Conservation (phyloP, 2,113 vertebrate species). For the Axis porcinus region DNA sequence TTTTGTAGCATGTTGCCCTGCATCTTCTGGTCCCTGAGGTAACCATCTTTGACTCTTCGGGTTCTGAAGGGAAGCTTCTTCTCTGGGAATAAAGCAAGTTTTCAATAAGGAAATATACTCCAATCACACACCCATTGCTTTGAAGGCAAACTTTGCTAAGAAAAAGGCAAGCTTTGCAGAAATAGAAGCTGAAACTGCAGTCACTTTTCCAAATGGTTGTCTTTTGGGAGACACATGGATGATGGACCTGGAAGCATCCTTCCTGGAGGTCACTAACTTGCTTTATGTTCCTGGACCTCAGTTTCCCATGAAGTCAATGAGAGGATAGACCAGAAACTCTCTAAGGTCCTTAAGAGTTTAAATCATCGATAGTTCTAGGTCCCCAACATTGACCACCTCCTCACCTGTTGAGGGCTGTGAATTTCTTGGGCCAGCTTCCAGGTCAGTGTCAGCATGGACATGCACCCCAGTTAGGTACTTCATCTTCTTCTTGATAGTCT, state of each 20-base stretch:
- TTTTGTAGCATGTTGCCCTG: background rate
- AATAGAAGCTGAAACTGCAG: background rate
- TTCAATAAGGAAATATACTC: background rate
- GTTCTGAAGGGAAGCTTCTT: background rate
- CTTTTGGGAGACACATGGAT: background rate
- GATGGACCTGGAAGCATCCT: background rate
- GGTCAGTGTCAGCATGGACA: background rate
- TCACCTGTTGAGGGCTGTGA: conserved; percentile 36
- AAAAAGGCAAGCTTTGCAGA: background rate
- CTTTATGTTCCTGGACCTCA: background rate
- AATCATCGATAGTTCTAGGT: background rate
- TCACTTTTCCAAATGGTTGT: background rate
- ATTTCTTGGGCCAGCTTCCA: background rate
- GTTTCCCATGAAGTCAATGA: conserved; percentile 24
- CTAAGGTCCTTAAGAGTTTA: background rate
- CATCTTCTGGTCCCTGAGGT: background rate
- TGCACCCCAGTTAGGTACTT: background rate
- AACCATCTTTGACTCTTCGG: background rate
- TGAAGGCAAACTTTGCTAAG: background rate
- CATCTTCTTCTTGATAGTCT: conserved; percentile 35
- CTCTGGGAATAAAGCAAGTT: background rate
- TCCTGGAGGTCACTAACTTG: background rate
- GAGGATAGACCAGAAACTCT: background rate
- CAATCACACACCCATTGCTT: background rate
- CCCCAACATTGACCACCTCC: background rate